A percentile compares a stretch with the other conserved stretches of the same genome.
phyloP scores from a whole-genome alignment of 2,797 vertebrate genomes.

The Sebastes miniatus region DNA sequence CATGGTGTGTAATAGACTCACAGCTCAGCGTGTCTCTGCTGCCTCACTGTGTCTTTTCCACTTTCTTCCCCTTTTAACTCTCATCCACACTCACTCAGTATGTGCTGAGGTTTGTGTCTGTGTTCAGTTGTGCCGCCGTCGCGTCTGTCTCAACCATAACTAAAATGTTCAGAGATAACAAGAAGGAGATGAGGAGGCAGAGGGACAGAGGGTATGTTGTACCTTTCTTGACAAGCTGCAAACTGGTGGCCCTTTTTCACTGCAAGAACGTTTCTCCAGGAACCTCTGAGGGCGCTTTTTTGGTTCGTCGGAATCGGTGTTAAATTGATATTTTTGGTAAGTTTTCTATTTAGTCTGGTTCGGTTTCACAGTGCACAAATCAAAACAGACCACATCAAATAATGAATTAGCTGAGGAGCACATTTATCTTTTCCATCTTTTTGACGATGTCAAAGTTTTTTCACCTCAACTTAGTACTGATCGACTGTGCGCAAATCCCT shows the following conservation, averaged over 20 bases:
- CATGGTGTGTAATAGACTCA: slow-evolving; percentile 36
- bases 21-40: slow-evolving; percentile 10
- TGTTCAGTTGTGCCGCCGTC: neutral
- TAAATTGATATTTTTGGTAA: too few species aligned
- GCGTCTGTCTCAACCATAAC: neutral
- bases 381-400: too few species aligned
- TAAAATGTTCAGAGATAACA: neutral
- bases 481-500: fast-evolving
- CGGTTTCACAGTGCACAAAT: too few species aligned
- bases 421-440: too few species aligned
- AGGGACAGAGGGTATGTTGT: neutral
- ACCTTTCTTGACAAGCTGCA: neutral
- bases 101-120: neutral
- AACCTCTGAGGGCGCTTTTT: neutral
- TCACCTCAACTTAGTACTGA: too few species aligned
- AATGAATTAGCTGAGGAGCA: too few species aligned
- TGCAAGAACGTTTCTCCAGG: neutral
- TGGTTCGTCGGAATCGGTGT: too few species aligned
- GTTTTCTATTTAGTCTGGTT: too few species aligned
- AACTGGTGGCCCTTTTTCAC: neutral
- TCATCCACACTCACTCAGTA: neutral
- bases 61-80: slow-evolving; percentile 6
- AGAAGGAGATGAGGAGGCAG: neutral
- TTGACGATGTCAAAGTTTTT: too few species aligned
- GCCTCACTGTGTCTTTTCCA: slow-evolving; percentile 1